Evolutionary conservation across 2,888 invertebrate species (phyloP).

Genomic region (Ligdia adustata): DNA sequence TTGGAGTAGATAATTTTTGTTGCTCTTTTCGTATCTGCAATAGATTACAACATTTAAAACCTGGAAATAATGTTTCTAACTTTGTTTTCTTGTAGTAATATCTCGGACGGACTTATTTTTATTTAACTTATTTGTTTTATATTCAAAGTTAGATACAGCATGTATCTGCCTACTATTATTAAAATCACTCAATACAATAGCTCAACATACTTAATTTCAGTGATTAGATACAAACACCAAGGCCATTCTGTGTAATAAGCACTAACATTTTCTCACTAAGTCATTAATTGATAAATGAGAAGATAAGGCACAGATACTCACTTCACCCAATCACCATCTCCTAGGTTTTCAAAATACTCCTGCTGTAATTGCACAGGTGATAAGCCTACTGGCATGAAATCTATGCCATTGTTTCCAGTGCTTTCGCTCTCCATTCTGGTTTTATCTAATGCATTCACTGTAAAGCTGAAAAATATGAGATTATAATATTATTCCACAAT

Average conservation of each 20-base stretch:
- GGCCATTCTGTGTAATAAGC: no score
- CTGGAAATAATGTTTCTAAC: not conserved
- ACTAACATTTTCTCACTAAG: slow-evolving; percentile 1
- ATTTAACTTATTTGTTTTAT: no score
- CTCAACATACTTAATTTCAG: no score
- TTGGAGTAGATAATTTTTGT: slow-evolving; percentile 75
- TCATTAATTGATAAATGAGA: slow-evolving; percentile 1
- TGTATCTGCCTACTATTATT: no score
- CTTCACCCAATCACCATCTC: slow-evolving; percentile 82
- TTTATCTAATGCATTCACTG: not conserved
- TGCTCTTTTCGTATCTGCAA: slow-evolving; percentile 77
- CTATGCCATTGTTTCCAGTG: slow-evolving; percentile 24
- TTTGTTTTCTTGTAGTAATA: no score
- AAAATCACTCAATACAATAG: no score
- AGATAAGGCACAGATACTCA: slow-evolving; percentile 48
- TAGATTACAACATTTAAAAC: slow-evolving; percentile 28
- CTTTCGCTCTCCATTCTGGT: slow-evolving; percentile 13
- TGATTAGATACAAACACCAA: no score
- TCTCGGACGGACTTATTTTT: no score
- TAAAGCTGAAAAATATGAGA: no score
- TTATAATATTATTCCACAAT: no score
- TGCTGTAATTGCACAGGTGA: slow-evolving; percentile 79
- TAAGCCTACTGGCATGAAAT: slow-evolving; percentile 37
- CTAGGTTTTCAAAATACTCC: slow-evolving; percentile 82
- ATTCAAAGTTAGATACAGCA: no score